These are phyloP conservation scores for Perccottus glenii DNA, from an alignment of 2,113 vertebrate genomes.

Conservation along the genomic window DNA sequence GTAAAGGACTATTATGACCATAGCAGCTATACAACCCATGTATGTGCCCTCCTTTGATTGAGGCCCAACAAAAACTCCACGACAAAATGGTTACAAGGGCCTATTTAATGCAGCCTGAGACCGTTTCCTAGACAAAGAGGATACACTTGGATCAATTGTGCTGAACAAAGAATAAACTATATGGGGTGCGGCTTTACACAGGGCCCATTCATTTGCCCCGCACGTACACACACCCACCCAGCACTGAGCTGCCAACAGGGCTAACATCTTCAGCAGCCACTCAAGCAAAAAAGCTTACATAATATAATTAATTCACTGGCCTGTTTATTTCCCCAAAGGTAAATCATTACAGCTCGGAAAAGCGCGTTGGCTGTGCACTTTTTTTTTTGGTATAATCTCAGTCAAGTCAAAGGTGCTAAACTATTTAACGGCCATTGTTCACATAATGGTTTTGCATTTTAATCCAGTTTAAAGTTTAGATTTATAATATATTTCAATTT, in stretches of 20 bases:
- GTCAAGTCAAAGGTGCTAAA: conserved; percentile 16
- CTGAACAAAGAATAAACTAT: conserved; percentile 73
- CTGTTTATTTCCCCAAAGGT: conserved; percentile 42
- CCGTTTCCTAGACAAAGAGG: conserved; percentile 70
- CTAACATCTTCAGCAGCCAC: conserved; percentile 66
- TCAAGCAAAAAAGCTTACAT: conserved; percentile 67
- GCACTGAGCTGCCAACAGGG: conserved; percentile 73
- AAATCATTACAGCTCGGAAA: conserved; percentile 31
- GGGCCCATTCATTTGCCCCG: conserved; percentile 71
- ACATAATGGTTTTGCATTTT: no score
- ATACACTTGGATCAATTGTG: conserved; percentile 77
- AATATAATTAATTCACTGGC: not conserved
- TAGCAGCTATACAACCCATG: conserved; percentile 42
- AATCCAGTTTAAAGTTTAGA: no score
- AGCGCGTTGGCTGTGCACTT: conserved; percentile 17
- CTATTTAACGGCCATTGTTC: not conserved
- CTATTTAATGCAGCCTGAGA: conserved; percentile 67
- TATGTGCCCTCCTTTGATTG: conserved; percentile 51
- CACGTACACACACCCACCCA: conserved; percentile 68
- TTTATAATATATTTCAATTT: no score
- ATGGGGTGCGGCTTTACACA: conserved; percentile 74
- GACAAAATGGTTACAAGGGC: conserved; percentile 63
- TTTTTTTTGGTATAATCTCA: conserved; percentile 63
- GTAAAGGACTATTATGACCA: conserved; percentile 41
- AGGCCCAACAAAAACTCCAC: conserved; percentile 35